Evolutionary conservation across 2,888 invertebrate species (phyloP).

Genomic region (Catocala nupta): DNA sequence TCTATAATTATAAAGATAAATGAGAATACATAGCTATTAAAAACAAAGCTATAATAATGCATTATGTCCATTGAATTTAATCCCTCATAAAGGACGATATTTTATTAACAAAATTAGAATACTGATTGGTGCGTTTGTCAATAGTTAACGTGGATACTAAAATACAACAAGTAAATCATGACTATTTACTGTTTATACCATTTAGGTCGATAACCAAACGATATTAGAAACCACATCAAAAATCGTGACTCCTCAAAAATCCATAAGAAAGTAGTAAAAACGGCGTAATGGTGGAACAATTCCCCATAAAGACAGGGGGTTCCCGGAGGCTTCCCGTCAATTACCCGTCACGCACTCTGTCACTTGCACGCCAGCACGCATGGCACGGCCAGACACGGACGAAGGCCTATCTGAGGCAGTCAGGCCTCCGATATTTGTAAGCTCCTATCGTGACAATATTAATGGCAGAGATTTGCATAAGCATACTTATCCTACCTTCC

Average conservation of each 20-base stretch:
- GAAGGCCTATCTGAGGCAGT: conserved; percentile 37
- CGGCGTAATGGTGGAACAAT: conserved; percentile 27
- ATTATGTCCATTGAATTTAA: too few relatives aligned
- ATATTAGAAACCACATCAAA: neutral
- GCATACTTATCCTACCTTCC: conserved; percentile 2
- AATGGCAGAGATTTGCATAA: conserved; percentile 11
- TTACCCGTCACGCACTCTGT: conserved; percentile 59
- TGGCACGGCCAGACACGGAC: conserved; percentile 62
- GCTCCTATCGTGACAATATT: conserved; percentile 11
- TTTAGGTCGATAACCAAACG: conserved; percentile 3
- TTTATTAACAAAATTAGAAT: too few relatives aligned
- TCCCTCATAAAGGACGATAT: too few relatives aligned
- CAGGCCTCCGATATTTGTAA: conserved; percentile 16
- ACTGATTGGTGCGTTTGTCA: too few relatives aligned
- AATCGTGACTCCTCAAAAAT: neutral
- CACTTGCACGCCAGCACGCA: conserved; percentile 52
- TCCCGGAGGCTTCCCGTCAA: conserved; percentile 55
- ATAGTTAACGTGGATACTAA: too few relatives aligned
- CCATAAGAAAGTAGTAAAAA: conserved; percentile 35
- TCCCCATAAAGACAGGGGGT: conserved; percentile 47
- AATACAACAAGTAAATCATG: too few relatives aligned
- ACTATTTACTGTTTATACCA: neutral
- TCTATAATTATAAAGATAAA: too few relatives aligned
- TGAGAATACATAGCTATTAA: too few relatives aligned
- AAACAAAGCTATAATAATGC: too few relatives aligned